Evolutionary conservation across 2,888 invertebrate genomes (phyloP).

Genomic region (Polietes domitor): DNA sequence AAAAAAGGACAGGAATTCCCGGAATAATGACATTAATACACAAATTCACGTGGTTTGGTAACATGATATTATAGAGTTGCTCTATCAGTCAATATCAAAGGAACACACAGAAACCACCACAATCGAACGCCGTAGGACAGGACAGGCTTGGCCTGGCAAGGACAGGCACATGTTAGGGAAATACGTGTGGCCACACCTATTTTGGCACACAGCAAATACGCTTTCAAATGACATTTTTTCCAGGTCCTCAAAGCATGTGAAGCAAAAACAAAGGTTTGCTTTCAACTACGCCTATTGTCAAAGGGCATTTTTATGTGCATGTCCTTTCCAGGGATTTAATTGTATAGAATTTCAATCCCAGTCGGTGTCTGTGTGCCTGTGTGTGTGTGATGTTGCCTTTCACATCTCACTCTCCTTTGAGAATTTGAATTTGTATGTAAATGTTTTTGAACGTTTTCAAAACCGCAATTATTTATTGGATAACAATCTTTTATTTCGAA

Average conservation of each 20-base stretch:
- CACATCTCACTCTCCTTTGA: background rate
- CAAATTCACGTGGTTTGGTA: slow-evolving; percentile 40
- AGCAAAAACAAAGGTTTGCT: slow-evolving; percentile 8
- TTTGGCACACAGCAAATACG: slow-evolving; percentile 31
- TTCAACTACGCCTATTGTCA: slow-evolving; percentile 39
- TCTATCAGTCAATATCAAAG: background rate
- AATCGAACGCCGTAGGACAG: background rate
- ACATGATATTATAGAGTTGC: slow-evolving; percentile 43
- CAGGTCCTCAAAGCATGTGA: background rate
- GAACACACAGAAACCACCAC: background rate
- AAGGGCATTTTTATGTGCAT: slow-evolving; percentile 14
- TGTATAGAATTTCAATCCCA: slow-evolving; percentile 36
- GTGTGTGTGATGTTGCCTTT: background rate
- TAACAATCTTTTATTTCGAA: background rate
- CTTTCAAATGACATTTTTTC: slow-evolving; percentile 40
- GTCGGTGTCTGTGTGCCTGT: background rate
- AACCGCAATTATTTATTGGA: slow-evolving; percentile 23
- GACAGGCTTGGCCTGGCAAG: background rate
- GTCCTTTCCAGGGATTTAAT: slow-evolving; percentile 31
- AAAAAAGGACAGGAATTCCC: slow-evolving; percentile 5
- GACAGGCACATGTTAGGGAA: background rate
- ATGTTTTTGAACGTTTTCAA: slow-evolving; percentile 1
- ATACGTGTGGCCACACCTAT: slow-evolving; percentile 46
- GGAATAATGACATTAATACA: slow-evolving; percentile 40
- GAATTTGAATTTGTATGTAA: slow-evolving; percentile 6